A percentile compares a stretch with the other conserved stretches of the same genome.
Conservation (phyloP, 2,888 invertebrate genomes). For the Polyploca ridens region DNA sequence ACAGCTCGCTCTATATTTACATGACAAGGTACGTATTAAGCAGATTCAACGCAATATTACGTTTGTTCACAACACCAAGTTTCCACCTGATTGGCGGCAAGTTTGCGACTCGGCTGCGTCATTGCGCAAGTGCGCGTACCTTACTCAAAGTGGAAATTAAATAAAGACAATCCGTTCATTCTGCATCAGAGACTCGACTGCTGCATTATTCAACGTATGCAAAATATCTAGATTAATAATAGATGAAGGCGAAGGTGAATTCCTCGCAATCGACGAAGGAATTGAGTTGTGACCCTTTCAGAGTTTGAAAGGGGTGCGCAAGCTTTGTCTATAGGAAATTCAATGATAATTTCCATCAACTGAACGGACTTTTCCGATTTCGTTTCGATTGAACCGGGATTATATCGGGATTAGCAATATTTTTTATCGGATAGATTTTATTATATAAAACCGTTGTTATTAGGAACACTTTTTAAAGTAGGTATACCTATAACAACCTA, state of each 20-base stretch:
- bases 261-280: conserved; percentile 59
- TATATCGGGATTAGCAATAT: neutral
- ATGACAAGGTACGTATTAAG: neutral
- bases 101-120: conserved; percentile 39
- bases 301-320: conserved; percentile 51
- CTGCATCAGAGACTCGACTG: conserved; percentile 59
- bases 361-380: conserved; percentile 30
- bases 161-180: conserved; percentile 71
- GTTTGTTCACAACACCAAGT: conserved; percentile 35
- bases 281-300: conserved; percentile 66
- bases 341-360: conserved; percentile 50
- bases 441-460: neutral
- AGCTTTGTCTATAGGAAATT: conserved; percentile 58
- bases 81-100: conserved; percentile 16
- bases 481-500: too few relatives aligned
- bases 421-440: neutral
- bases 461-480: neutral
- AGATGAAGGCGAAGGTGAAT: conserved; percentile 70
- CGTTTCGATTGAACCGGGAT: conserved; percentile 10
- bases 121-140: conserved; percentile 38
- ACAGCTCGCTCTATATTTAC: neutral
- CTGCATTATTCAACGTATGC: conserved; percentile 78
- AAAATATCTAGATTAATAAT: conserved; percentile 73
- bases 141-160: conserved; percentile 64
- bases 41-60: conserved; percentile 30